phyloP scores from a whole-genome alignment of 2,113 vertebrate genomes.

The Ceyx cyanopectus region DNA sequence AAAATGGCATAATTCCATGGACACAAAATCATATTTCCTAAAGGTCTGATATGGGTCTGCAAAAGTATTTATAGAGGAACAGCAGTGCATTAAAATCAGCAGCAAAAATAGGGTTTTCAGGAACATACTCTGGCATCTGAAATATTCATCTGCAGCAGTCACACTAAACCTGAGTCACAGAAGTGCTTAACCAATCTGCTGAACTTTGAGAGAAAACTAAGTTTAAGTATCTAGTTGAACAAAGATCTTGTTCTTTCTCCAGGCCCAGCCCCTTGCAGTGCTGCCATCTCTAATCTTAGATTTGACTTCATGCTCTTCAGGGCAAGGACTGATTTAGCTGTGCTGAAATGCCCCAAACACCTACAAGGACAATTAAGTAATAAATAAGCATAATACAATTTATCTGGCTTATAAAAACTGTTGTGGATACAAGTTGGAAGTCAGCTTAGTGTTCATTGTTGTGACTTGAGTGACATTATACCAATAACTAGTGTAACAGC shows the following conservation, averaged over 20 bases:
- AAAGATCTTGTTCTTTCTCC: background rate
- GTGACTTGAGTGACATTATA: background rate
- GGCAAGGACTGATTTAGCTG: slow-evolving; percentile 31
- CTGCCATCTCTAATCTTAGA: slow-evolving; percentile 60
- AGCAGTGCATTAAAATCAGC: background rate
- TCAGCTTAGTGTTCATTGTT: background rate
- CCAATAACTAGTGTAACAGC: background rate
- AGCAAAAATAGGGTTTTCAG: background rate
- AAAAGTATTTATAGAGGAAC: background rate
- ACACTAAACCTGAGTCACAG: background rate
- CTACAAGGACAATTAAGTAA: slow-evolving; percentile 41
- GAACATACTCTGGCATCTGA: background rate
- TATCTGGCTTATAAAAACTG: background rate
- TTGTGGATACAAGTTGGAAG: background rate
- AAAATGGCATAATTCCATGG: background rate
- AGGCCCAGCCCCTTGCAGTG: background rate
- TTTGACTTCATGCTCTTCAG: background rate
- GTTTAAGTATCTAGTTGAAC: background rate
- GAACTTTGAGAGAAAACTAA: background rate
- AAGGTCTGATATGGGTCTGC: background rate
- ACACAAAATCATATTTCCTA: background rate
- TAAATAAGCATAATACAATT: slow-evolving; percentile 19
- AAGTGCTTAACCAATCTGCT: background rate
- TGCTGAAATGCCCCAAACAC: slow-evolving; percentile 19
- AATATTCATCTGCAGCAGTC: background rate